These are phyloP conservation scores for human DNA, from an alignment of 2,113 vertebrate species.

Conservation along the genomic window DNA sequence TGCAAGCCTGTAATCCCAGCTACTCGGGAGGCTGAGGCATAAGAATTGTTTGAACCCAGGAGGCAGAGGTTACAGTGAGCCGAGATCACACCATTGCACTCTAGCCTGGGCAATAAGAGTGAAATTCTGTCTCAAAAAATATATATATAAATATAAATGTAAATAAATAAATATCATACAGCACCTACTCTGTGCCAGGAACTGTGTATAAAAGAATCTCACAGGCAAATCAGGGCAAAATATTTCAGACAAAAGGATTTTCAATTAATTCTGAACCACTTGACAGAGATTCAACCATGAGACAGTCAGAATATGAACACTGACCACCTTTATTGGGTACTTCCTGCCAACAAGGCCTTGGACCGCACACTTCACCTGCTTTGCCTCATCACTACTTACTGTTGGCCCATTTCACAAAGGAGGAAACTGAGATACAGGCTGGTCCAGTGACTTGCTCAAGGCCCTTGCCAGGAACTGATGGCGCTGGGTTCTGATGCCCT, in stretches of 20 bases:
- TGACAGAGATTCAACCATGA: neutral
- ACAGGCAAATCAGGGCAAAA: neutral
- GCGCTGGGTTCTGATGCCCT: too few relatives aligned
- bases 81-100: too few relatives aligned
- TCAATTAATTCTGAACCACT: neutral
- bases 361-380: rapidly evolving
- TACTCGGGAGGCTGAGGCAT: too few relatives aligned
- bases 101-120: too few relatives aligned
- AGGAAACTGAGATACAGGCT: neutral
- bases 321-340: rapidly evolving
- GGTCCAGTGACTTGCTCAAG: neutral
- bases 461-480: neutral
- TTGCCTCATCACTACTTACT: neutral
- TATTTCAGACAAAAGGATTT: neutral
- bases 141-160: too few relatives aligned
- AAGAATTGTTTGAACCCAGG: too few relatives aligned
- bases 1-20: too few relatives aligned
- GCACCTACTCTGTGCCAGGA: neutral
- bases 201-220: neutral
- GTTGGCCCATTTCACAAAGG: neutral
- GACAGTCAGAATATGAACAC: neutral
- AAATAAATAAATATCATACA: neutral
- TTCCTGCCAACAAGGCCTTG: too few relatives aligned
- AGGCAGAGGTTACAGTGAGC: too few relatives aligned
- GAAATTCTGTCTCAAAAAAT: too few relatives aligned